phyloP scores from a whole-genome alignment of 2,113 vertebrate genomes.

The Egretta garzetta region DNA sequence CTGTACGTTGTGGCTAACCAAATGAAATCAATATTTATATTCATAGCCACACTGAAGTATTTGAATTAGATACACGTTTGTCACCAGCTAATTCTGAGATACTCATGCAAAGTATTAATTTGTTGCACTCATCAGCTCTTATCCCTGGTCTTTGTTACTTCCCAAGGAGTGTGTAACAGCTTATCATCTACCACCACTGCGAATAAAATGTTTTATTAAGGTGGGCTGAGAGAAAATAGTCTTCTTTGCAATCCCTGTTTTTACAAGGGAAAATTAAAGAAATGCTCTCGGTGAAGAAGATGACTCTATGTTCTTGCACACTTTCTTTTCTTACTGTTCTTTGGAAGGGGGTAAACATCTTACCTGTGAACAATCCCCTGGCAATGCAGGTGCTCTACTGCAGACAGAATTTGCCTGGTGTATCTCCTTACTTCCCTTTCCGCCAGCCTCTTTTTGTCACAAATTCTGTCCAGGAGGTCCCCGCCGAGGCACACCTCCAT shows the following conservation, averaged over 20 bases:
- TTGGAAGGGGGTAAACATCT: background rate
- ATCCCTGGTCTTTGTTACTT: background rate
- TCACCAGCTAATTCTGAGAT: background rate
- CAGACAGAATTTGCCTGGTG: slow-evolving; percentile 83
- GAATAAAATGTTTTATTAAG: background rate
- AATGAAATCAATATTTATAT: background rate
- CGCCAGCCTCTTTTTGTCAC: slow-evolving; percentile 79
- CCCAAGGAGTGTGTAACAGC: background rate
- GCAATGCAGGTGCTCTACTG: slow-evolving; percentile 79
- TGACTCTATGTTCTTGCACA: background rate
- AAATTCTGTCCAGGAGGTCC: slow-evolving; percentile 86
- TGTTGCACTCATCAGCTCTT: background rate
- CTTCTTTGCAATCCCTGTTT: background rate
- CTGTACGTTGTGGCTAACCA: background rate
- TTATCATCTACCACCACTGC: background rate
- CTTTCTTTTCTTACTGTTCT: background rate
- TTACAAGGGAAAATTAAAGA: background rate
- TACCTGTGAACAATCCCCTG: slow-evolving; percentile 84
- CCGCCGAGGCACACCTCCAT: slow-evolving; percentile 84
- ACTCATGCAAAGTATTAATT: background rate
- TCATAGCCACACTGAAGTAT: background rate
- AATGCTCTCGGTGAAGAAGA: background rate
- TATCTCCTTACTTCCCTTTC: slow-evolving; percentile 83
- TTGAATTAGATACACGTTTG: background rate
- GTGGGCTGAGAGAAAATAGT: background rate